phyloP scores from a whole-genome alignment of 2,888 invertebrate species.

The Rambutsinella grinnellia region DNA sequence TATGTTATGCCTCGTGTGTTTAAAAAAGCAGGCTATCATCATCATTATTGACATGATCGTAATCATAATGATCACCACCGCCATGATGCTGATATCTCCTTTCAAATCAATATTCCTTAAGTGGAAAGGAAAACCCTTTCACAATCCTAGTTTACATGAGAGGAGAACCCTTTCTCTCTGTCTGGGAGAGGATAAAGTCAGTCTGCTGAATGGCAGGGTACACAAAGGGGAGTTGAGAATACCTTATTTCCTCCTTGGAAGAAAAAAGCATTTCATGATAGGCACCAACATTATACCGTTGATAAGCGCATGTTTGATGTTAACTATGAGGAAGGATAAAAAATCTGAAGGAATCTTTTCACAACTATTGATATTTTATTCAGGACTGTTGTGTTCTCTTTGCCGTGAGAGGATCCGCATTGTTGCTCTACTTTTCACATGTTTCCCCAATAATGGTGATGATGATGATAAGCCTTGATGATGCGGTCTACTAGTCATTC shows the following conservation, averaged over 20 bases:
- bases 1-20: neutral
- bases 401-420: neutral
- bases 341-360: neutral
- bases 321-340: neutral
- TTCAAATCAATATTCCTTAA: slow-evolving; percentile 49
- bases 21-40: slow-evolving; percentile 29
- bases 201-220: neutral
- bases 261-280: neutral
- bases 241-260: neutral
- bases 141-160: too few species aligned
- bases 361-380: neutral
- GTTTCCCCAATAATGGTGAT: neutral
- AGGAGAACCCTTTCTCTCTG: neutral
- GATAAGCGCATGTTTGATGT: slow-evolving; percentile 3
- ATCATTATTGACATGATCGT: slow-evolving; percentile 44
- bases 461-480: neutral
- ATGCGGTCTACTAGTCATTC: neutral
- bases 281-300: neutral
- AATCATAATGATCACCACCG: slow-evolving; percentile 26
- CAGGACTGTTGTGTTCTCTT: neutral
- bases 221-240: neutral
- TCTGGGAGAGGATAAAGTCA: neutral
- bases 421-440: slow-evolving; percentile 2
- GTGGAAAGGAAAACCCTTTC: slow-evolving; percentile 23
- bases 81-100: slow-evolving; percentile 28